Base-by-base conservation (phyloP, 2,797 vertebrate species). In the Taenioides sp. region DNA sequence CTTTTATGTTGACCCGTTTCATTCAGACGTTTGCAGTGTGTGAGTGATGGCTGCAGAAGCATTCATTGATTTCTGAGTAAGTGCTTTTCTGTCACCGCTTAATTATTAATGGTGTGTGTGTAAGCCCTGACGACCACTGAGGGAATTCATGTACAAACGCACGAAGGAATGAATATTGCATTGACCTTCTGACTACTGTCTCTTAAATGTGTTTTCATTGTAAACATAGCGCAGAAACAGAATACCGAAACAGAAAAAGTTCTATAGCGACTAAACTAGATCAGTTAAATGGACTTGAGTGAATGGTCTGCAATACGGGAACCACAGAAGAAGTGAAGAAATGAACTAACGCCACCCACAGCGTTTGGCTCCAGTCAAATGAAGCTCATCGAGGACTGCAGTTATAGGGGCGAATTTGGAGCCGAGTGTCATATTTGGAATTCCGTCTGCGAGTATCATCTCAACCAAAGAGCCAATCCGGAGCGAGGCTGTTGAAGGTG, bases 21-120 rank as follows among this genome's bases (percentile, higher is more conserved):
- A 22, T 22, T 57, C 22, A 23, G 23, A 14, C 3, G n/a, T 12
- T 23, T 25, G 54, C 23, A 12, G 54, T 22, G 37, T 43, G 14
- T 65, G 58, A 75, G 63, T 49, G 66, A 37, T 71, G 64, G 43
- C 75, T 81, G 73, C 65, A 79, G 37, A 76, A 73, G 73, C 75
- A 66, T 73, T 71, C 31, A 80, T 76, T 70, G 79, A 84, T 77
- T 77, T 78, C 72, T 17, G 50, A 11, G 17, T 34, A 11, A 73
- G 77, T 50, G 20, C 31, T 57, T 37, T 47, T 72, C 70, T 55
- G 6, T 74, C 27, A 65, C 25, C n/a, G 28, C 34, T 77, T 60
- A 78, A 84, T 80, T 71, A 83, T 79, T 75, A 50, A 87, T 74
- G 25, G 57, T 50, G 57, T 58, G 54, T 65, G 69, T 20, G 40